Percentiles rank a stretch among this genome's conserved stretches.
phyloP scores from a whole-genome alignment of 2,888 invertebrate species.

The Ceriagrion tenellum region DNA sequence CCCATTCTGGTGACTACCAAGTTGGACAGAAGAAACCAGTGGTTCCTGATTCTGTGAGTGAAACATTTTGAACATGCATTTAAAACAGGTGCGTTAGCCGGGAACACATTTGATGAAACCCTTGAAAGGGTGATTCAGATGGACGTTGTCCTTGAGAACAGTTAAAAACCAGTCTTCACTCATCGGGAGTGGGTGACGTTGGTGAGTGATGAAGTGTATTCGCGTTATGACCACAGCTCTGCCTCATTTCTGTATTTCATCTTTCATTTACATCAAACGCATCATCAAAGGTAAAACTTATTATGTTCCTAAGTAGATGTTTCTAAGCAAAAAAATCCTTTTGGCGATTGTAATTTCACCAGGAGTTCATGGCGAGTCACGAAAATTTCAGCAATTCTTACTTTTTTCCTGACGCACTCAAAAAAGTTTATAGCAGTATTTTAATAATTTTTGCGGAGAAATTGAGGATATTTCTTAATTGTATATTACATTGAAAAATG shows the following conservation, averaged over 20 bases:
- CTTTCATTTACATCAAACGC: background rate
- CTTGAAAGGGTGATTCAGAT: background rate
- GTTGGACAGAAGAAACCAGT: background rate
- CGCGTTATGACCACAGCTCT: background rate
- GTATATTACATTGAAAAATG: too few relatives aligned
- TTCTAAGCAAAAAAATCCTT: background rate
- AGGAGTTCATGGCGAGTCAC: background rate
- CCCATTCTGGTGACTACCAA: background rate
- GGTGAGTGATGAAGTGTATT: background rate
- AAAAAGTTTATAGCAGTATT: too few relatives aligned
- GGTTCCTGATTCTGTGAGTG: background rate
- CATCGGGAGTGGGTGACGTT: background rate
- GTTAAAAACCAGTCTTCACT: background rate
- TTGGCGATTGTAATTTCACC: background rate
- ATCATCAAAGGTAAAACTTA: background rate
- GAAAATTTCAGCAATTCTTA: background rate
- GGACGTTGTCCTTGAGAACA: background rate
- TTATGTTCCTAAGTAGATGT: background rate
- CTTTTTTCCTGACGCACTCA: background rate
- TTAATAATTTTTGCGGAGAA: too few relatives aligned
- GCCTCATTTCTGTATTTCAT: background rate
- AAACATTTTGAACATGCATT: background rate
- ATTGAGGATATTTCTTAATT: too few relatives aligned
- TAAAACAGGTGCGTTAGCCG: background rate
- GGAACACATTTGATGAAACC: background rate